Base-by-base conservation (phyloP, 2,888 invertebrate genomes). In the Folsomia candida region DNA sequence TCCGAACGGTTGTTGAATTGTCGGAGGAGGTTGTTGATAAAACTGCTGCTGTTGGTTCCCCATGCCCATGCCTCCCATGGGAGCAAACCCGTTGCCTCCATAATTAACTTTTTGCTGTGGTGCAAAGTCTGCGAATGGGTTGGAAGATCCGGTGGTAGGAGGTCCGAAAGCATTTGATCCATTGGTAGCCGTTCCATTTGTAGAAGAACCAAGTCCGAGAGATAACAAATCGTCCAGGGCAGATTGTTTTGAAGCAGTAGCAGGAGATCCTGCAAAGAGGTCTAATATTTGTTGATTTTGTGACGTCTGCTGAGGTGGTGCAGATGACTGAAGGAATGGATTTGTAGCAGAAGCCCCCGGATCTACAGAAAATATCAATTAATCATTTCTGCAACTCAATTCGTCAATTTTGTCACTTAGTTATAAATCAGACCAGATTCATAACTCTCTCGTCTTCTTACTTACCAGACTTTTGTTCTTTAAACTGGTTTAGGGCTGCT, bases 401-500 rank as follows among this genome's bases (percentile, higher is more conserved):
- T n/a, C 18, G 14, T 24, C 20, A 20, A 28, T n/a, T n/a, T n/a
- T n/a, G n/a, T n/a, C n/a, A n/a, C 14, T 11, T 11, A 58, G 22
- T 18, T 60, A 60, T n/a, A 24, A n/a, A 2, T 18, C 4, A 25
- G 20, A n/a, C n/a, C n/a, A n/a, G n/a, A n/a, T n/a, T n/a, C n/a
- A n/a, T n/a, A n/a, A n/a, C n/a, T 28, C 11, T 29, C 18, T 18
- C 3, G 18, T 6, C n/a, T 9, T 57, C 20, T 14, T 14, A 9
- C 9, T 20, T 65, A 71, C 68, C 68, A 27, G 29, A 4, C 68
- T 73, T 73, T 69, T 77, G 75, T 51, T 94, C 97, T 90, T 96
- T 97, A 83, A 95, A 93, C 84, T 94, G 93, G 84, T 93, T 95
- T 88, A 98, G 91, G 69, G 93, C 93, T 27, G 94, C 94, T 83